phyloP scores from a whole-genome alignment of 2,113 vertebrate genomes.

The Myxocyprinus asiaticus region DNA sequence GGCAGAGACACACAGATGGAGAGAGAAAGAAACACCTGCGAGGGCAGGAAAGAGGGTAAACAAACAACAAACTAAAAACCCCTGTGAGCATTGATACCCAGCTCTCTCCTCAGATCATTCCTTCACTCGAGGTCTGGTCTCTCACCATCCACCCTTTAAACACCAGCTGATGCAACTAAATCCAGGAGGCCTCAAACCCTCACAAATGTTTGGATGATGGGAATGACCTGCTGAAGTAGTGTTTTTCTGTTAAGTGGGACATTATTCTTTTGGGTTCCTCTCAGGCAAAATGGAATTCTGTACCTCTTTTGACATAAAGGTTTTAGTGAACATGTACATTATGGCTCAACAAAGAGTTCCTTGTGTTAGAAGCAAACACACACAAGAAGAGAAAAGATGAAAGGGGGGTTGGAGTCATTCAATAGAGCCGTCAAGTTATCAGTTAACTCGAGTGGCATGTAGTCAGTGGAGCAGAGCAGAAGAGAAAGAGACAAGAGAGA shows the following conservation, averaged over 20 bases:
- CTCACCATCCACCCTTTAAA: background rate
- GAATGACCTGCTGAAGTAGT: constrained; percentile 26
- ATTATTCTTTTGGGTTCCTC: constrained; percentile 29
- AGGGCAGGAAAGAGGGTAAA: background rate
- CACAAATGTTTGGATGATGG: constrained; percentile 35
- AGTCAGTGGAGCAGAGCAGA: constrained; percentile 41
- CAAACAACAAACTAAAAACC: constrained; percentile 18
- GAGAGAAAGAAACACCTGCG: constrained; percentile 1
- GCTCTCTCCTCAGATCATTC: constrained; percentile 22
- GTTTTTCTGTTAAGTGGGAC: constrained; percentile 26
- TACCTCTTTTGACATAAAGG: constrained; percentile 38
- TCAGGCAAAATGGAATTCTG: constrained; percentile 27
- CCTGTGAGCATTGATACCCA: constrained; percentile 20
- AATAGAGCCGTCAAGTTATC: constrained; percentile 51
- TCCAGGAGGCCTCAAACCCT: background rate
- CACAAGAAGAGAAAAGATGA: background rate
- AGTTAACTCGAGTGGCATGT: constrained; percentile 49
- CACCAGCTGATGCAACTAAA: constrained; percentile 14
- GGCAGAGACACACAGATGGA: constrained; percentile 15
- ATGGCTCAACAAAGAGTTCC: constrained; percentile 16
- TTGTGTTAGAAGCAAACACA: constrained; percentile 7
- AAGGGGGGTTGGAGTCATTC: constrained; percentile 37
- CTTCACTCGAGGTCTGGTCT: background rate
- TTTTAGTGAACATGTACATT: constrained; percentile 39
- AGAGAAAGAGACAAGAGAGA: background rate